Percentiles rank a stretch among this genome's conserved stretches.
Conservation (phyloP, 2,888 invertebrate species). For the Acheta domesticus region DNA sequence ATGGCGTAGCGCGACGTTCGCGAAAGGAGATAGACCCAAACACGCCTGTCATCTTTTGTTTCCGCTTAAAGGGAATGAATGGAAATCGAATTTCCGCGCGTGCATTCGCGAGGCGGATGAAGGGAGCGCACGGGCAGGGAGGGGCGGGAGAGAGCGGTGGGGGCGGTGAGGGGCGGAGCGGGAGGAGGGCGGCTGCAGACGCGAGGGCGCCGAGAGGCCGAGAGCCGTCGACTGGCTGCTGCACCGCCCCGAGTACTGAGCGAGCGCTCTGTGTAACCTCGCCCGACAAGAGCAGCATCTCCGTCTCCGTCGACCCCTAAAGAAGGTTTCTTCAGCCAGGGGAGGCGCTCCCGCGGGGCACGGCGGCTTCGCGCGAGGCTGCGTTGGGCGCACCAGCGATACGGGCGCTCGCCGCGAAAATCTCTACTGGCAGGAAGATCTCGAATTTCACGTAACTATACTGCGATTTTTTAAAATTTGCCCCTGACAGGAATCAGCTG, state of each 20-base stretch:
- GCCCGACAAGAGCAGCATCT: background rate
- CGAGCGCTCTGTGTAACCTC: background rate
- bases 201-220: no score
- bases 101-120: constrained; percentile 18
- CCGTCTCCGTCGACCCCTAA: no score
- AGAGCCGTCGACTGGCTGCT: no score
- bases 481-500: no score
- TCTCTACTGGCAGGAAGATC: no score
- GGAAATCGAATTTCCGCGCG: constrained; percentile 7
- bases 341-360: no score
- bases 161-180: background rate
- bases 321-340: no score
- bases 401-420: no score
- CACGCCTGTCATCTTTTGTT: constrained; percentile 18
- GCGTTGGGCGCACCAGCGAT: no score
- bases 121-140: background rate
- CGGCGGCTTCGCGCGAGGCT: no score
- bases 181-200: background rate
- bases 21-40: constrained; percentile 18
- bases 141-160: background rate
- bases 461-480: no score
- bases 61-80: constrained; percentile 18
- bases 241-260: background rate
- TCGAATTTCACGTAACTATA: no score
- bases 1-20: background rate